phyloP scores from a whole-genome alignment of 2,113 vertebrate species.

The Hippocampus barbouri region DNA sequence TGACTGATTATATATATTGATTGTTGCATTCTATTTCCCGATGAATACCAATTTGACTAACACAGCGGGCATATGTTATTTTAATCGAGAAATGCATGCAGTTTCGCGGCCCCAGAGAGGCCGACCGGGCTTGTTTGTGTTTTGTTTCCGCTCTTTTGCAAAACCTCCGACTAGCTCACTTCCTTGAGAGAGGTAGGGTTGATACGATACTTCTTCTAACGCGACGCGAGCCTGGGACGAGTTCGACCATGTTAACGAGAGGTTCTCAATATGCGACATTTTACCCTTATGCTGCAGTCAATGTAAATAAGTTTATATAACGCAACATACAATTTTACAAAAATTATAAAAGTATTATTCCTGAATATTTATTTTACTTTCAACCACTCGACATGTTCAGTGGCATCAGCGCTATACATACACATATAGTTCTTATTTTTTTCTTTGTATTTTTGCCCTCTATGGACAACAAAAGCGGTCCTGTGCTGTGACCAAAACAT shows the following conservation, averaged over 20 bases:
- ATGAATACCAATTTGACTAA: background rate
- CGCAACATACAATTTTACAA: too few relatives aligned
- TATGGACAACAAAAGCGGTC: too few relatives aligned
- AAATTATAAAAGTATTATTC: too few relatives aligned
- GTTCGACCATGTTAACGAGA: background rate
- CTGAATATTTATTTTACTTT: too few relatives aligned
- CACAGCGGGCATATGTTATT: background rate
- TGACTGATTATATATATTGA: too few relatives aligned
- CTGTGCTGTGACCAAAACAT: too few relatives aligned
- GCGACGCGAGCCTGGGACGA: background rate
- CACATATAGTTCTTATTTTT: too few relatives aligned
- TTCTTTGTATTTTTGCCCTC: too few relatives aligned
- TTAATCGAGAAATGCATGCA: background rate
- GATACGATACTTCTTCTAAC: background rate
- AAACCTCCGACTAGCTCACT: background rate
- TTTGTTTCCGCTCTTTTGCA: background rate
- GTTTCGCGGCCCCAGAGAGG: background rate
- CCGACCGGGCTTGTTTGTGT: background rate
- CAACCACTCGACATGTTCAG: too few relatives aligned
- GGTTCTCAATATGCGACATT: background rate
- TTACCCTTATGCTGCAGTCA: too few relatives aligned
- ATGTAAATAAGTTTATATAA: too few relatives aligned
- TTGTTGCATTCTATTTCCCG: background rate
- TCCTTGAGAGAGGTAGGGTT: background rate
- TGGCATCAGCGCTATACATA: too few relatives aligned